Evolutionary conservation across 1,140 invertebrate species (phyloP).

Genomic region (Drosophila orosa): DNA sequence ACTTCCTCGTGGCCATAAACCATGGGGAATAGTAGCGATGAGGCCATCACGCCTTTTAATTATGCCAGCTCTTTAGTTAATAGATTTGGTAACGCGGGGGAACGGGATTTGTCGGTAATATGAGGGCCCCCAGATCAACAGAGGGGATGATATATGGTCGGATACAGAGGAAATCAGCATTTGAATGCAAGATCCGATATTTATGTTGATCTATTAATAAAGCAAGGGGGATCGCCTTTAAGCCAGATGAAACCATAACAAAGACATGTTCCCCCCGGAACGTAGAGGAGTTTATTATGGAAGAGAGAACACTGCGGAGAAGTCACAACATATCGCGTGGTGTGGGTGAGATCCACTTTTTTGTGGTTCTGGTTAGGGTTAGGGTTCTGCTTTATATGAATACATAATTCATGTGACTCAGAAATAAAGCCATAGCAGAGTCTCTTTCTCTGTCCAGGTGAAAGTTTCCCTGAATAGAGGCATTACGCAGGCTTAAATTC

Average conservation of each 20-base stretch:
- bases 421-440: constrained; percentile 19
- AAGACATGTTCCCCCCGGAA: constrained; percentile 25
- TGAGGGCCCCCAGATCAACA: constrained; percentile 27
- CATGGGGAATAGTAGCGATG: constrained; percentile 38
- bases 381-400: constrained; percentile 18
- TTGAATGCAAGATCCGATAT: constrained; percentile 67
- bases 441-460: not conserved
- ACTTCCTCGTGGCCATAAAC: constrained; percentile 8
- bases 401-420: constrained; percentile 4
- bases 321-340: constrained; percentile 33
- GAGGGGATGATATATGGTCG: constrained; percentile 45
- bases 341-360: constrained; percentile 18
- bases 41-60: constrained; percentile 75
- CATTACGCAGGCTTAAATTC: constrained; percentile 16
- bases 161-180: constrained; percentile 61
- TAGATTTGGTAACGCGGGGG: constrained; percentile 72
- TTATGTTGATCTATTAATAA: constrained; percentile 80
- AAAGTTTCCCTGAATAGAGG: constrained; percentile 17
- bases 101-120: constrained; percentile 46
- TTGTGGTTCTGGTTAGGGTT: constrained; percentile 13
- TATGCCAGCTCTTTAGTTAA: constrained; percentile 81
- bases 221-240: constrained; percentile 44
- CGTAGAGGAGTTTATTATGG: constrained; percentile 8
- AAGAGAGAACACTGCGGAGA: constrained; percentile 4
- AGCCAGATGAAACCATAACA: constrained; percentile 35